Evolutionary conservation across 2,888 invertebrate species (phyloP), one percentile per base, ranked within the genome.

Genomic region (Dynastes hyllus): DNA sequence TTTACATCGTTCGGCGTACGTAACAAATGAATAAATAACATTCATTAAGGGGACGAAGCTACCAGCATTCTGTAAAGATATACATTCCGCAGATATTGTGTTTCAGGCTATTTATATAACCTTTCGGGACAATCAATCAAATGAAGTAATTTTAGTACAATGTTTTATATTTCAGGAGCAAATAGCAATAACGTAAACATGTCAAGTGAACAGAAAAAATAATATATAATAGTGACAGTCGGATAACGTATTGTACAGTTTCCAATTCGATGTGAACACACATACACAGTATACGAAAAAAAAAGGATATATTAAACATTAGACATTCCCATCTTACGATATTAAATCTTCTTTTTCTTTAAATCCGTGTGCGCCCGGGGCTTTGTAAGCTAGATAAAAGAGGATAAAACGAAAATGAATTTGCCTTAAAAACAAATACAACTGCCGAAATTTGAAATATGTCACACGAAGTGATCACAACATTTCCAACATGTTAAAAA

Each of bases 141-240:
- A 73, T 22, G 71, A 40, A 73, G 58, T 73, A 73, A 73, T 73
- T 73, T 73, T 73, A 73, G 71, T 73, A 73, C 73, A 73, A 73
- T 73, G 73, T 73, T 73, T 73, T 73, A 73, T 73, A 73, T 73
- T 73, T 55, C 58, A 27, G 58, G 73, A 58, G 37, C 40, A 58
- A 73, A 58, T 58, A 73, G 58, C 58, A 73, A 73, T 40, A 73
- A 58, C 73, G 37, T 73, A 58, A 73, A 53, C 40, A 73, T 73
- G 73, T 73, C 73, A 73, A 73, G 58, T 58, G 58, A 32, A 73
- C 32, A 37, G 22, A 40, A 58, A 70, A 73, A 58, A 73, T 73
- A 55, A 73, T 73, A 73, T 73, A 73, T 73, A 73, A 73, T 73
- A 73, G 73, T 73, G 73, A 73, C 73, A 73, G 73, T 58, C 40